Percentiles rank a stretch among this genome's conserved stretches.
Conservation (phyloP, 2,797 vertebrate genomes). For the Gobionotothen gibberifrons region DNA sequence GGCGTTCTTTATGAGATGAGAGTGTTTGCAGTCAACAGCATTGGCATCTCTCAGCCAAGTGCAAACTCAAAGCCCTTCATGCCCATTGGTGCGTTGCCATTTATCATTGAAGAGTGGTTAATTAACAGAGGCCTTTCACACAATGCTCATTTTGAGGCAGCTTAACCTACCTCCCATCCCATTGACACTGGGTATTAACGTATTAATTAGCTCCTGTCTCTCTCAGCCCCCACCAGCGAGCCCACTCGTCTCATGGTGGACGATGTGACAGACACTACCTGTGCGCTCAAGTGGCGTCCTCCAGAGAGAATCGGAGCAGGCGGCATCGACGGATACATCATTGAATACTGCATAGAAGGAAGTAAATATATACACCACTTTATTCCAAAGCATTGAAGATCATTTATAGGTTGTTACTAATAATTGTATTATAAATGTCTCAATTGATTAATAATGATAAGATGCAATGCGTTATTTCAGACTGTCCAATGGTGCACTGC, state of each 20-base stretch:
- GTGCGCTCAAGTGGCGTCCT: conserved; percentile 90
- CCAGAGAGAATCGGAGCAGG: conserved; percentile 89
- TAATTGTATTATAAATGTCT: no score
- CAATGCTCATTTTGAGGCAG: conserved; percentile 59
- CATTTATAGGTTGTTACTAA: background rate
- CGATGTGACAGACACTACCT: conserved; percentile 90
- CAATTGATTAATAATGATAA: background rate
- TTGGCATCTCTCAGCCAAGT: conserved; percentile 91
- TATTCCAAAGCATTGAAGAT: background rate
- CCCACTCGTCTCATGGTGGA: conserved; percentile 88
- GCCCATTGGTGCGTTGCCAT: conserved; percentile 88
- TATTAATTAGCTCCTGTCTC: conserved; percentile 67
- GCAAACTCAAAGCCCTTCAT: conserved; percentile 90
- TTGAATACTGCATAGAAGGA: conserved; percentile 91
- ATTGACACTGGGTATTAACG: conserved; percentile 54
- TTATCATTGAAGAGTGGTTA: conserved; percentile 63
- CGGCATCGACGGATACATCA: conserved; percentile 91
- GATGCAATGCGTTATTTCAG: no score
- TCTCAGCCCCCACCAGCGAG: conserved; percentile 87
- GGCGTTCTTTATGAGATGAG: conserved; percentile 92
- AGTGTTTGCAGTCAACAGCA: conserved; percentile 90
- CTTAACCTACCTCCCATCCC: conserved; percentile 59
- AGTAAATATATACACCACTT: conserved; percentile 77
- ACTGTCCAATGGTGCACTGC: no score
- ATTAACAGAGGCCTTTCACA: conserved; percentile 66